Conservation (phyloP, 1,140 invertebrate species). For the Bombus confusus region DNA sequence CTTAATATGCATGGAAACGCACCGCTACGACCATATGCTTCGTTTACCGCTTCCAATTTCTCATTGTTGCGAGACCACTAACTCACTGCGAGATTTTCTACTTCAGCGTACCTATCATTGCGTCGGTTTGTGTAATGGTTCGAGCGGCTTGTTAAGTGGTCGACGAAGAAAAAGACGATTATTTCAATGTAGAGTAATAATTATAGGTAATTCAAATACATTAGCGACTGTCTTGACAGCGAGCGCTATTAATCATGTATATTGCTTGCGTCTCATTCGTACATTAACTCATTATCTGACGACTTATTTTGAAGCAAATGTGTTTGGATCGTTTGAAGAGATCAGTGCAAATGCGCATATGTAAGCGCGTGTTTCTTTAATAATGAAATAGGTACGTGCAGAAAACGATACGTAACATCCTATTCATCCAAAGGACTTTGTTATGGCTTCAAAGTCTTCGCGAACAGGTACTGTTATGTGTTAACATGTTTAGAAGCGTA, state of each 20-base stretch:
- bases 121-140: not conserved
- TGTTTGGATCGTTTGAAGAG: not conserved
- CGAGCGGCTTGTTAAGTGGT: not conserved
- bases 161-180: not conserved
- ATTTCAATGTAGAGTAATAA: not conserved
- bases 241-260: not conserved
- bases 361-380: not conserved
- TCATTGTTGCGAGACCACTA: constrained; percentile 20
- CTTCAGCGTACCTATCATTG: not conserved
- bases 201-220: not conserved
- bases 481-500: not conserved
- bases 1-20: constrained; percentile 42
- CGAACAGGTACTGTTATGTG: not conserved
- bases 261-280: not conserved
- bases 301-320: not conserved
- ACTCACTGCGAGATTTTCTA: constrained; percentile 6
- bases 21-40: not conserved
- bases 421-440: not conserved
- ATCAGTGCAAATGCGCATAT: too few relatives aligned
- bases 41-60: constrained; percentile 8
- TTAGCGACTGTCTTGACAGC: not conserved
- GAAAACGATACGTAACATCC: not conserved
- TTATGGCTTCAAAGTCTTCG: not conserved
- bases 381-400: not conserved
- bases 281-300: not conserved